These are phyloP conservation scores for Campylomormyrus tamandua DNA, from an alignment of 2,113 vertebrate genomes.

Conservation along the genomic window DNA sequence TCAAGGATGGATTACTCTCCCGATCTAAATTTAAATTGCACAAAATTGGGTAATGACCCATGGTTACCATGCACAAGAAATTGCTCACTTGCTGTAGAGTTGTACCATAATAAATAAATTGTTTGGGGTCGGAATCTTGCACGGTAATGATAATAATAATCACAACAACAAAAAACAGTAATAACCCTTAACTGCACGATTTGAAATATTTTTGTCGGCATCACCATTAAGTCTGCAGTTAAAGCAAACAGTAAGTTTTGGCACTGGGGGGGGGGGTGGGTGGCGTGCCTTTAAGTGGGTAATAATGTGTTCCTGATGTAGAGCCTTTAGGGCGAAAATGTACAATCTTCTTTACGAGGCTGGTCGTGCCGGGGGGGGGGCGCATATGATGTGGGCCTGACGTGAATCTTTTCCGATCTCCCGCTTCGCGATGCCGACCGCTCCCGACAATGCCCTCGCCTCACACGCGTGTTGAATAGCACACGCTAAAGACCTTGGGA, in stretches of 20 bases:
- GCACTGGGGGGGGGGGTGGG: slow-evolving; percentile 5
- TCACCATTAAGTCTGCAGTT: slow-evolving; percentile 19
- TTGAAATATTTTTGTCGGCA: slow-evolving; percentile 22
- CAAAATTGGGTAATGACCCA: slow-evolving; percentile 11
- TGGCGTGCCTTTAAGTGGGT: slow-evolving; percentile 20
- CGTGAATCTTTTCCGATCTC: slow-evolving; percentile 32
- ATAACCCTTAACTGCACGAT: slow-evolving; percentile 26
- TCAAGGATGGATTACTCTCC: background rate
- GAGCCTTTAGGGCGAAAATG: slow-evolving; percentile 31
- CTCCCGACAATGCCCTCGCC: slow-evolving; percentile 12
- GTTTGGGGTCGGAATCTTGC: slow-evolving; percentile 6
- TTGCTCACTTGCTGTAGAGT: slow-evolving; percentile 10
- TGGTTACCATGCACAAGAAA: background rate
- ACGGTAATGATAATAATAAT: background rate
- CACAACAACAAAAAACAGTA: slow-evolving; percentile 9
- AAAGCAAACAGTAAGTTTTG: slow-evolving; percentile 22
- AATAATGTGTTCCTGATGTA: slow-evolving; percentile 45
- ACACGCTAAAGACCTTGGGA: background rate
- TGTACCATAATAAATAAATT: slow-evolving; percentile 16
- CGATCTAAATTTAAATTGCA: background rate
- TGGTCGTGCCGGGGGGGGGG: slow-evolving; percentile 26
- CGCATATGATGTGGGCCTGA: slow-evolving; percentile 25
- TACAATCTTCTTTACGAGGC: slow-evolving; percentile 36
- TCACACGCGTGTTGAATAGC: slow-evolving; percentile 8
- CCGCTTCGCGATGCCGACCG: slow-evolving; percentile 31